A percentile compares a stretch with the other conserved stretches of the same genome.
phyloP scores from a whole-genome alignment of 2,888 invertebrate genomes.

The Amiota minor region DNA sequence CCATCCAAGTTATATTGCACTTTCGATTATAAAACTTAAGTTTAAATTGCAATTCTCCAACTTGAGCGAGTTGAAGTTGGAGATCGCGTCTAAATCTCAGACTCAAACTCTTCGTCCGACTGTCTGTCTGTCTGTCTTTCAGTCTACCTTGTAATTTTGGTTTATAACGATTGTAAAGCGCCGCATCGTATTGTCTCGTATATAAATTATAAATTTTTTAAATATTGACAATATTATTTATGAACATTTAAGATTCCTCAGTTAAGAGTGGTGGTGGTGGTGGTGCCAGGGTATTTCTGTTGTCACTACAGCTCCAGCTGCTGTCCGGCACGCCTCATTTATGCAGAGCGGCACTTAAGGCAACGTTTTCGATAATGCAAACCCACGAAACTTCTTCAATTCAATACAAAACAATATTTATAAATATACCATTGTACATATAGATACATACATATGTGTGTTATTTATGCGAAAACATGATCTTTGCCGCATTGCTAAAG shows the following conservation, averaged over 20 bases:
- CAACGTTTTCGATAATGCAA: background rate
- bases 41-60: constrained; percentile 17
- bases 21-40: constrained; percentile 38
- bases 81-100: background rate
- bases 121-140: background rate
- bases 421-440: no score
- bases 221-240: constrained; percentile 41
- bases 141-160: background rate
- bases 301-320: background rate
- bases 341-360: constrained; percentile 15
- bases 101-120: background rate
- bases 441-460: no score
- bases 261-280: background rate
- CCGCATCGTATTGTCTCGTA: background rate
- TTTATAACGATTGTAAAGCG: background rate
- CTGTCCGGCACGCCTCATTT: constrained; percentile 12
- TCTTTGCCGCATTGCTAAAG: constrained; percentile 15
- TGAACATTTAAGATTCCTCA: constrained; percentile 37
- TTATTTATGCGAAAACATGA: constrained; percentile 29
- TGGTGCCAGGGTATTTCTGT: background rate
- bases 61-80: background rate
- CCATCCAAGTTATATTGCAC: constrained; percentile 28
- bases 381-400: background rate
- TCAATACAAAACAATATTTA: no score
- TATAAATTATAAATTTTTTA: constrained; percentile 38